Evolutionary conservation across 1,140 invertebrate species (phyloP).

Genomic region (Caerostris darwini): DNA sequence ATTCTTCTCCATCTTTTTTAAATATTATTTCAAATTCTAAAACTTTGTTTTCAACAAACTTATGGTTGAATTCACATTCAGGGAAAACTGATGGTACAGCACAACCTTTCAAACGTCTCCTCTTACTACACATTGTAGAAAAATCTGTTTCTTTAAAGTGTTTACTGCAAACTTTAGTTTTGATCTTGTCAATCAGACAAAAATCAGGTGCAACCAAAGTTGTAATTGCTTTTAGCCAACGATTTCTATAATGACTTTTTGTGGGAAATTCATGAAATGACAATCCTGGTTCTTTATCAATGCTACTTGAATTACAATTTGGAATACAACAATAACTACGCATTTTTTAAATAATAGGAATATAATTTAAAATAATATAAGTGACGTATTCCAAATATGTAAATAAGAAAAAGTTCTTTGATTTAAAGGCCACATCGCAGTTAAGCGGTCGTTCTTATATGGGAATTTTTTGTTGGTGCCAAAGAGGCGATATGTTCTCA

Average conservation of each 20-base stretch:
- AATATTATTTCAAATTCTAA: conserved; percentile 6
- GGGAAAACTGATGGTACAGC: conserved; percentile 11
- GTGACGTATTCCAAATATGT: too few relatives aligned
- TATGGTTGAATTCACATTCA: not conserved
- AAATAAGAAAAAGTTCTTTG: too few relatives aligned
- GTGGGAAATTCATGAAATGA: conserved; percentile 20
- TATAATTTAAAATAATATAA: too few relatives aligned
- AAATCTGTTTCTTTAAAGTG: conserved; percentile 29
- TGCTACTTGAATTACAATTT: not conserved
- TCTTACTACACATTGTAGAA: not conserved
- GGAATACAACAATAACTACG: conserved; percentile 4
- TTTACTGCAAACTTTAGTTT: conserved; percentile 8
- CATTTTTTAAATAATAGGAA: not conserved
- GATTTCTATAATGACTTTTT: not conserved
- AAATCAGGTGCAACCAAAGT: not conserved
- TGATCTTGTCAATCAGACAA: not conserved
- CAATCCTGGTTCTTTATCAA: conserved; percentile 15
- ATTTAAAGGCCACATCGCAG: too few relatives aligned
- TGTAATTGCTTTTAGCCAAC: not conserved
- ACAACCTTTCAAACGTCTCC: conserved; percentile 4
- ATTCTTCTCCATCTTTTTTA: not conserved
- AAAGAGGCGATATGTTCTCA: too few relatives aligned
- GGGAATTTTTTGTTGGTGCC: too few relatives aligned
- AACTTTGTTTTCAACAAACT: not conserved
- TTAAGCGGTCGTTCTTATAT: too few relatives aligned